A percentile compares a stretch with the other conserved stretches of the same genome.
Evolutionary conservation across 2,797 vertebrate genomes (phyloP).

Genomic region (Cichlasoma orientale): DNA sequence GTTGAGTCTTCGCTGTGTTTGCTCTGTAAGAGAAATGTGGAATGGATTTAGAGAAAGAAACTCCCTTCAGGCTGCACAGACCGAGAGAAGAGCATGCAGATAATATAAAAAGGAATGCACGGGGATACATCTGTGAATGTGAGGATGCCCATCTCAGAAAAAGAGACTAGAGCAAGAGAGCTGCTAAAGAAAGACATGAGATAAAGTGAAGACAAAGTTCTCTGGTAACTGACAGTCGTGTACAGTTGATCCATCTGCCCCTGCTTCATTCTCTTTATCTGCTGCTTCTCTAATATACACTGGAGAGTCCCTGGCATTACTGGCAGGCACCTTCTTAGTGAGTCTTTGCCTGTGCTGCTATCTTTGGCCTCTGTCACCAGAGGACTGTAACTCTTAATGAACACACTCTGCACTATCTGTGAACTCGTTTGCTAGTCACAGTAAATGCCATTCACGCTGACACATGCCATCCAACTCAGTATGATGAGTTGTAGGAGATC

Average conservation of each 20-base stretch:
- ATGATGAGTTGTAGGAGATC: neutral
- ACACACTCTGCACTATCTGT: neutral
- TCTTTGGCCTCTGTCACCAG: slow-evolving; percentile 22
- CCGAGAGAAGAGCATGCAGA: slow-evolving; percentile 4
- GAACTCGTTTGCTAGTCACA: neutral
- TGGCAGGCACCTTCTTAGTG: neutral
- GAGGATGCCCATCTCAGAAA: neutral
- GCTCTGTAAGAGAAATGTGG: slow-evolving; percentile 31
- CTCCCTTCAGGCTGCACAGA: slow-evolving; percentile 24
- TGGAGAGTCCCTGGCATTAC: slow-evolving; percentile 36
- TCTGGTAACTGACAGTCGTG: slow-evolving; percentile 27
- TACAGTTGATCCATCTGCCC: slow-evolving; percentile 21
- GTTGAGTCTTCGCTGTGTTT: neutral
- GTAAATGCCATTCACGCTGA: neutral
- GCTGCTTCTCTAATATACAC: slow-evolving; percentile 26
- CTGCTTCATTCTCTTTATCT: slow-evolving; percentile 5
- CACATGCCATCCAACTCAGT: neutral
- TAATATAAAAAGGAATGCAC: slow-evolving; percentile 41
- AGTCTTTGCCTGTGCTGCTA: slow-evolving; percentile 9
- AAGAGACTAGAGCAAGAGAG: neutral
- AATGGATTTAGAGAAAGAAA: slow-evolving; percentile 36
- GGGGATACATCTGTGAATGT: slow-evolving; percentile 19
- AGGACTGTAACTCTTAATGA: neutral
- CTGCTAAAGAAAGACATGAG: neutral
- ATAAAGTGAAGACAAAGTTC: neutral